A percentile compares a stretch with the other conserved stretches of the same genome.
Evolutionary conservation across 37 sponge, comb jelly and placozoan genomes (phyloP).

Genomic region (Geodia barretti): DNA sequence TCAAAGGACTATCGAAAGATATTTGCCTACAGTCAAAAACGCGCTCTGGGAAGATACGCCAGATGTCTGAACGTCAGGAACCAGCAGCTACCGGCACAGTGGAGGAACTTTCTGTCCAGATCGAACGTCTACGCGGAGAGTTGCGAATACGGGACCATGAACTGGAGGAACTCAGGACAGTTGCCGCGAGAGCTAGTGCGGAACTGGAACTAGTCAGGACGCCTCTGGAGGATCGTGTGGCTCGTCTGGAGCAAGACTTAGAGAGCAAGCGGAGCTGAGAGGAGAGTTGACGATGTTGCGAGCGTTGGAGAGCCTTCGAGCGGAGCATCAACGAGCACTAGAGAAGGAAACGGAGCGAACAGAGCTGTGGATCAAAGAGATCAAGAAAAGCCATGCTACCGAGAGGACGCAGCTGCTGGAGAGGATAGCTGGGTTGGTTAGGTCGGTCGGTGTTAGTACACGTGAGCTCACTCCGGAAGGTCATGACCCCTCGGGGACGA

Average conservation of each 20-base stretch:
- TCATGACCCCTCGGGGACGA: too few relatives aligned
- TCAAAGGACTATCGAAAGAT: background rate
- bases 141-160: background rate
- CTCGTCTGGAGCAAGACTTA: background rate
- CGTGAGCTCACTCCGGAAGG: background rate
- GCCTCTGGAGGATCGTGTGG: conserved; percentile 2
- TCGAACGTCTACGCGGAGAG: background rate
- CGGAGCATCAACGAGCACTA: background rate
- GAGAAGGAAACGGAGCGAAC: background rate
- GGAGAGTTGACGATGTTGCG: background rate
- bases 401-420: conserved; percentile 3
- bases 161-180: background rate
- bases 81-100: background rate
- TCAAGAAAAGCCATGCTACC: background rate
- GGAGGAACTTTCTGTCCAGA: background rate
- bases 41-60: background rate
- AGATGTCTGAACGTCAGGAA: background rate
- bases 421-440: background rate
- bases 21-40: background rate
- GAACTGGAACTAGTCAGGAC: background rate
- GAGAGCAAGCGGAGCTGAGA: background rate
- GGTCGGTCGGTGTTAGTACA: background rate
- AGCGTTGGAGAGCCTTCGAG: conserved; percentile 3
- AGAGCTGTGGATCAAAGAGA: background rate
- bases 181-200: background rate